phyloP scores from a whole-genome alignment of 2,797 vertebrate genomes.

The Pagetopsis macropterus region DNA sequence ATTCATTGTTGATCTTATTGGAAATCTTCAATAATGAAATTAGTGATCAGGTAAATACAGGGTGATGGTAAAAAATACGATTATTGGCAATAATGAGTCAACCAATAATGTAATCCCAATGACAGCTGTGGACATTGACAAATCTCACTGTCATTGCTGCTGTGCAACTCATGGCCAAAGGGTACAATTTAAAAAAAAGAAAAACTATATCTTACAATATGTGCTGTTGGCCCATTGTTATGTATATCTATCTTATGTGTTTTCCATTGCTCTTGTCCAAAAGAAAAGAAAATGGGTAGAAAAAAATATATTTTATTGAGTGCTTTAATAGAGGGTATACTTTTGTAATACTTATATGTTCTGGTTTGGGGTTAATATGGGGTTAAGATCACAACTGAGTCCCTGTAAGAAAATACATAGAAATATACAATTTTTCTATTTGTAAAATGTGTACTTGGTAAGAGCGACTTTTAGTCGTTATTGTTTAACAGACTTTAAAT shows the following conservation, averaged over 20 bases:
- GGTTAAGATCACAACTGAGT: neutral
- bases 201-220: neutral
- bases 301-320: no score
- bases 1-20: neutral
- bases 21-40: neutral
- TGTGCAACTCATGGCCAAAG: neutral
- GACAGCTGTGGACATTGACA: neutral
- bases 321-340: no score
- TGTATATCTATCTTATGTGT: neutral
- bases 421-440: no score
- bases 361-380: neutral
- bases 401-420: neutral
- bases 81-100: neutral
- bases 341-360: no score
- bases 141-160: neutral
- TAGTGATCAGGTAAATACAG: neutral
- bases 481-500: conserved; percentile 22
- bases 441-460: conserved; percentile 22
- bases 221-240: neutral
- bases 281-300: neutral
- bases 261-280: neutral
- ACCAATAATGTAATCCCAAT: neutral
- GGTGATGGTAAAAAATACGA: neutral
- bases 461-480: conserved; percentile 22
- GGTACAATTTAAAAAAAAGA: neutral